Base-by-base conservation (phyloP, 2,888 invertebrate genomes). In the Drosophila borealis region DNA sequence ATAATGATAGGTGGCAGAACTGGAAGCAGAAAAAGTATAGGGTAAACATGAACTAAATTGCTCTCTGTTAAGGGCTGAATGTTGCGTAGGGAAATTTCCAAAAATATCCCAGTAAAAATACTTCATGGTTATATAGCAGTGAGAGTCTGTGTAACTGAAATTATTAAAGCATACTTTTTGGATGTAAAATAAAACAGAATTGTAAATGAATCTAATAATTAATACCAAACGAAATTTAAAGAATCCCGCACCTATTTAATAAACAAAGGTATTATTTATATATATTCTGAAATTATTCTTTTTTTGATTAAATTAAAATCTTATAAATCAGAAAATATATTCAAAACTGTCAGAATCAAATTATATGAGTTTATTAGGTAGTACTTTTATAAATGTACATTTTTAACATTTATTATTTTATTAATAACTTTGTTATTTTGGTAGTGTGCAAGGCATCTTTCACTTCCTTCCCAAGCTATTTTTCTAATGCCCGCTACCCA, bases 81-180 rank as follows among this genome's bases (percentile, higher is more conserved):
- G 70, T 9, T 51, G 11, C 36, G n/a, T 13, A 13, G 10, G 51
- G 57, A 53, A 54, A 57, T 65, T 53, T 9, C 14, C 14, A 4
- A 11, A 56, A 53, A 53, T 44, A 41, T 14, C 70, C 64, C 44
- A 9, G 6, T 9, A 54, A 57, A 50, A 45, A 19, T 29, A 46
- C 55, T 37, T 3, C 3, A 0, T 1, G 3, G 57, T 51, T 14
- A 3, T 21, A 41, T 44, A 60, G 33, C 46, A 51, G 3, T 9
- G 3, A 73, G 57, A 63, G 59, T 59, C 2, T 21, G 2, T 3
- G 4, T 29, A 25, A 2, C 4, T 21, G 3, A 9, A 36, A 51
- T 25, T 41, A 8, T 46, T 36, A 14, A 41, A 44, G 57, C 42
- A 64, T 63, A 60, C 70, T 63, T 70, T 63, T 33, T 4, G 55